phyloP scores from a whole-genome alignment of 2,888 invertebrate genomes.

The Cheilosia variabilis region DNA sequence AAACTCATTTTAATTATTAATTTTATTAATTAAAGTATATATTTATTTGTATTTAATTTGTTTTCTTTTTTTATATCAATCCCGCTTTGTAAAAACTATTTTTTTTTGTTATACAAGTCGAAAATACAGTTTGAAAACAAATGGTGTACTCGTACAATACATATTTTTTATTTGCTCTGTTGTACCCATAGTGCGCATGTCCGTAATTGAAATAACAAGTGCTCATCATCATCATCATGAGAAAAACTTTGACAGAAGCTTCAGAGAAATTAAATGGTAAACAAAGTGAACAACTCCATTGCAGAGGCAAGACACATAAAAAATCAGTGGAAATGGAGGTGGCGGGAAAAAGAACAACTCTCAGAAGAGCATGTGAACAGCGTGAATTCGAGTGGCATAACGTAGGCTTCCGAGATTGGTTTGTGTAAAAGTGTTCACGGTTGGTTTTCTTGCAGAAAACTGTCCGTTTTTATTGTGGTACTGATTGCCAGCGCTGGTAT shows the following conservation, averaged over 20 bases:
- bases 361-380: not conserved
- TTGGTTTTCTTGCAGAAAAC: constrained; percentile 10
- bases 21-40: constrained; percentile 44
- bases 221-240: not conserved
- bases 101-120: constrained; percentile 34
- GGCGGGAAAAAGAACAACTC: not conserved
- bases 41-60: constrained; percentile 52
- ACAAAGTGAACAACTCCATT: not conserved
- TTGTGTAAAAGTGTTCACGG: not conserved
- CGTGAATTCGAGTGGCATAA: not conserved
- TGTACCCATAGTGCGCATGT: constrained; percentile 44
- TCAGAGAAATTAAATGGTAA: not conserved
- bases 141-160: not conserved
- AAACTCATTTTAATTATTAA: constrained; percentile 15
- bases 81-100: not conserved
- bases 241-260: constrained; percentile 8
- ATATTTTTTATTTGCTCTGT: not conserved
- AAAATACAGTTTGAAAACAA: constrained; percentile 52
- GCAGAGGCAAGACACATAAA: not conserved
- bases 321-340: not conserved
- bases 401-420: not conserved
- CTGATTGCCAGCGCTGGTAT: constrained; percentile 7
- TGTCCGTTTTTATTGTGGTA: not conserved
- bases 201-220: no score
- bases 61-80: constrained; percentile 28